Percentiles rank a stretch among this genome's conserved stretches.
Conservation (phyloP, 92 coral and sea anemone genomes). For the Parazoanthus darwini region DNA sequence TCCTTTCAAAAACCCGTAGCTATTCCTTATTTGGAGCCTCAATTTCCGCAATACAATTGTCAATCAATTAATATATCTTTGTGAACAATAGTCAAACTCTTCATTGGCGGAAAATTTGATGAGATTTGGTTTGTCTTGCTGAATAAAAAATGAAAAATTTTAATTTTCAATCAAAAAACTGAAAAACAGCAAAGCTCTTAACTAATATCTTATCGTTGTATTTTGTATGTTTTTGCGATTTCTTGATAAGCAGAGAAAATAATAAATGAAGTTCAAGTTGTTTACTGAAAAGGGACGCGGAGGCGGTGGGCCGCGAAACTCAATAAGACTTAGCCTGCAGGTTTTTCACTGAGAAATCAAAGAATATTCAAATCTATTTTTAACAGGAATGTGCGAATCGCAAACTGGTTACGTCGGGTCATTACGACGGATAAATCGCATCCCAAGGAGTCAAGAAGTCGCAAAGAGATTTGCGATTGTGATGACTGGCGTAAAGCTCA, state of each 20-base stretch:
- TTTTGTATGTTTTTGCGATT: neutral
- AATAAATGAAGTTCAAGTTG: neutral
- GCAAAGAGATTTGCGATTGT: no score
- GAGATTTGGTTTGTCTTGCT: neutral
- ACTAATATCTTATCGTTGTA: neutral
- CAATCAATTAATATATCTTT: neutral
- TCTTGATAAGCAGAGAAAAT: neutral
- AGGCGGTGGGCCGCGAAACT: neutral
- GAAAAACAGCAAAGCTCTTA: neutral
- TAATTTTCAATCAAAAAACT: neutral
- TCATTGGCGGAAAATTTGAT: neutral
- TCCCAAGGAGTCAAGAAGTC: neutral
- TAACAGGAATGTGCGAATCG: no score
- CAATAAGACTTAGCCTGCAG: neutral
- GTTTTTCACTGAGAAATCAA: neutral
- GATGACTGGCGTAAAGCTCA: no score
- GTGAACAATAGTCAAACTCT: neutral
- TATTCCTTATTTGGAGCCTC: neutral
- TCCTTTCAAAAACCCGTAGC: neutral
- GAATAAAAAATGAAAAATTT: neutral
- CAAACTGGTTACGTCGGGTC: neutral
- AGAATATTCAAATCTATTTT: no score
- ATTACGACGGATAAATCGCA: neutral
- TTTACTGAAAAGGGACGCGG: neutral
- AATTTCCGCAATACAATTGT: constrained; percentile 4